Evolutionary conservation across 1,140 invertebrate genomes (phyloP).

Genomic region (Hyphantria cunea): DNA sequence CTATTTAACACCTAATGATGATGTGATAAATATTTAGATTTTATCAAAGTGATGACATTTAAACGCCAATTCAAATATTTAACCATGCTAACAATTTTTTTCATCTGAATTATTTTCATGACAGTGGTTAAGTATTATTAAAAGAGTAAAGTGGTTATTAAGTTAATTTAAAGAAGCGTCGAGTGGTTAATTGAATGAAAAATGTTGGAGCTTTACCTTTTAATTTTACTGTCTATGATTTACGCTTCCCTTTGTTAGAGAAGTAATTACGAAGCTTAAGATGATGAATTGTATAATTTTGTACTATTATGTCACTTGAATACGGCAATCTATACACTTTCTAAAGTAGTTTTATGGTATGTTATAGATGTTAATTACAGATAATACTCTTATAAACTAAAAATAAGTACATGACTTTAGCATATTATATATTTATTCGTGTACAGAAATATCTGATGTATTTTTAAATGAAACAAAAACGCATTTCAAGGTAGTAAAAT

Average conservation of each 20-base stretch:
- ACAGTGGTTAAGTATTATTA: conserved; percentile 22
- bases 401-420: no score
- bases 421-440: no score
- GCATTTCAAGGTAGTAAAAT: no score
- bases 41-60: not conserved
- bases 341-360: no score
- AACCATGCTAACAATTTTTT: no score
- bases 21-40: not conserved
- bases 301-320: no score
- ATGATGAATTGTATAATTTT: not conserved
- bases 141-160: conserved; percentile 26
- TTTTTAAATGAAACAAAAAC: no score
- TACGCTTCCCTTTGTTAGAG: not conserved
- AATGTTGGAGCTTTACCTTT: conserved; percentile 12
- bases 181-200: conserved; percentile 31
- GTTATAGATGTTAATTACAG: no score
- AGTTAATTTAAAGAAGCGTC: conserved; percentile 17
- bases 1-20: not conserved
- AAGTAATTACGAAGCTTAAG: not conserved
- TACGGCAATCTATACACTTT: no score
- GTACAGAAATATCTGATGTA: no score
- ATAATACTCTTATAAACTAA: no score
- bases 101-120: not conserved
- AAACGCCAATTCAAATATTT: not conserved
- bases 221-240: conserved; percentile 13